Percentiles rank a stretch among this genome's conserved stretches.
Evolutionary conservation across 1,140 invertebrate species (phyloP).

Genomic region (Cotesia glomerata): DNA sequence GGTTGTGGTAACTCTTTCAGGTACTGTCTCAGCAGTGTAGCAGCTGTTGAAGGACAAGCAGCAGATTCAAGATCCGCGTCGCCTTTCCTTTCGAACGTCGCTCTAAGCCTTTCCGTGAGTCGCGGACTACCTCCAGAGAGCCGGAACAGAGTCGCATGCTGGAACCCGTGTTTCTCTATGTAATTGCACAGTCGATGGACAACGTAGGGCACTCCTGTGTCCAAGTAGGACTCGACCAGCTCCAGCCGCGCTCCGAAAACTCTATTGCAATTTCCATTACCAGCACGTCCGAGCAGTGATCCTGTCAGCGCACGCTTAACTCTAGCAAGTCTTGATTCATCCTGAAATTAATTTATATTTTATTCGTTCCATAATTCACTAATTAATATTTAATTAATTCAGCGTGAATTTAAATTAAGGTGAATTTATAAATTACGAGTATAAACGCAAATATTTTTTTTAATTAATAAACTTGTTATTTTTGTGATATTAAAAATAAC

Average conservation of each 20-base stretch:
- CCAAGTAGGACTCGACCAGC: constrained; percentile 50
- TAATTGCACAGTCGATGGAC: constrained; percentile 60
- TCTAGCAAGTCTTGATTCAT: constrained; percentile 57
- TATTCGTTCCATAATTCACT: too few species aligned
- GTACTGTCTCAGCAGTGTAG: constrained; percentile 61
- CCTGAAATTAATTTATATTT: constrained; percentile 34
- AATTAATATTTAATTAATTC: neutral
- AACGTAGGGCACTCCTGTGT: constrained; percentile 58
- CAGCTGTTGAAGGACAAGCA: constrained; percentile 59
- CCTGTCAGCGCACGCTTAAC: constrained; percentile 59
- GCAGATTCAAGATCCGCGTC: constrained; percentile 62
- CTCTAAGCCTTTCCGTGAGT: constrained; percentile 57
- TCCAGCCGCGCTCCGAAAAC: constrained; percentile 57
- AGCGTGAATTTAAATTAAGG: too few species aligned
- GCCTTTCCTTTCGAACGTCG: constrained; percentile 60
- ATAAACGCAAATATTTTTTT: too few species aligned
- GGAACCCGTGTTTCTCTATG: constrained; percentile 59
- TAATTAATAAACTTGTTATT: too few species aligned
- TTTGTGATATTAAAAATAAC: too few species aligned
- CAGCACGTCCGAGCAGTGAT: constrained; percentile 51
- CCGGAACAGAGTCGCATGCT: constrained; percentile 57
- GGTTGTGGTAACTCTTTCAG: constrained; percentile 63
- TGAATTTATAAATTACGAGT: too few species aligned
- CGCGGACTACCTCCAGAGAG: constrained; percentile 56
- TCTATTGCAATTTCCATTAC: constrained; percentile 38